Conservation (phyloP, 2,888 invertebrate genomes). For the Brachypalpus laphriformis region DNA sequence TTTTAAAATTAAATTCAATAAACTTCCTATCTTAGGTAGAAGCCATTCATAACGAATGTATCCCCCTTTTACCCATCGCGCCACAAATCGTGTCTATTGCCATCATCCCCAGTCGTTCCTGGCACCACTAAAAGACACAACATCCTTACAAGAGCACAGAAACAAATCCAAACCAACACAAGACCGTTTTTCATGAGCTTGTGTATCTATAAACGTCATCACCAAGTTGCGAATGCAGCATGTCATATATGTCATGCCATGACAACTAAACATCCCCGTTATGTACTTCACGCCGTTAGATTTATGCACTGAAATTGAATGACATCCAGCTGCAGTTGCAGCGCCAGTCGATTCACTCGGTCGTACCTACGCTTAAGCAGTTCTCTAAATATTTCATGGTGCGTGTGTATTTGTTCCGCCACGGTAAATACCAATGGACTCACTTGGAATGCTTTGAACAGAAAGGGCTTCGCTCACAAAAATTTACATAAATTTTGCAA, state of each 20-base stretch:
- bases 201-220: conserved; percentile 6
- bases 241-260: background rate
- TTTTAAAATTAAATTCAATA: background rate
- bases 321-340: background rate
- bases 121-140: conserved; percentile 21
- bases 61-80: background rate
- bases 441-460: conserved; percentile 11
- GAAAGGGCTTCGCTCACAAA: background rate
- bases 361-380: background rate
- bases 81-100: background rate
- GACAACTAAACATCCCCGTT: background rate
- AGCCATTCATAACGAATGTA: background rate
- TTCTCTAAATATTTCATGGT: conserved; percentile 41
- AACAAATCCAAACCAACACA: conserved; percentile 7
- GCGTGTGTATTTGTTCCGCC: conserved; percentile 21
- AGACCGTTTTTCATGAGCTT: conserved; percentile 13
- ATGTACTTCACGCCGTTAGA: background rate
- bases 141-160: background rate
- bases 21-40: background rate
- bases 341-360: background rate
- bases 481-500: conserved; percentile 46
- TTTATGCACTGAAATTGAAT: conserved; percentile 10
- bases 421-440: conserved; percentile 1
- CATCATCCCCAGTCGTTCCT: background rate
- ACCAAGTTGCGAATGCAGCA: background rate